A percentile compares a stretch with the other conserved stretches of the same genome.
phyloP scores from a whole-genome alignment of 2,113 vertebrate species.

The Rhinichthys klamathensis region DNA sequence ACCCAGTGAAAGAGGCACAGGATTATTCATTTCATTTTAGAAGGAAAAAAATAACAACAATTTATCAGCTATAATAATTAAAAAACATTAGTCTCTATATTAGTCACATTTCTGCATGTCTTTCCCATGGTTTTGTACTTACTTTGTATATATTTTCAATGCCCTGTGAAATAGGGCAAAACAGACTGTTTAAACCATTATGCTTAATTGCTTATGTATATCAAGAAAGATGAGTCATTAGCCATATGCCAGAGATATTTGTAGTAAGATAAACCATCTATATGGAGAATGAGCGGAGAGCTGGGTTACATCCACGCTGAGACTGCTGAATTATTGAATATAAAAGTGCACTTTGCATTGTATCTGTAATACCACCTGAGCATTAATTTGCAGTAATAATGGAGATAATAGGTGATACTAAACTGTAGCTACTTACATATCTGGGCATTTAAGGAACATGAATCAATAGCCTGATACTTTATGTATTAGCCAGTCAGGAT shows the following conservation, averaged over 20 bases:
- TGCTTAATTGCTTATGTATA: conserved; percentile 35
- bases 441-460: background rate
- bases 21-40: background rate
- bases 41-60: background rate
- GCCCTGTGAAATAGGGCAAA: background rate
- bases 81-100: background rate
- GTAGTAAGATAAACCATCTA: background rate
- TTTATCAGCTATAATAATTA: background rate
- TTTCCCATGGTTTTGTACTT: background rate
- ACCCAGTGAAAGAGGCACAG: conserved; percentile 45
- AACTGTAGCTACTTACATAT: background rate
- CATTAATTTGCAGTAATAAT: background rate
- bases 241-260: conserved; percentile 25
- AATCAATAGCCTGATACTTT: background rate
- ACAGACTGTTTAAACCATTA: conserved; percentile 13
- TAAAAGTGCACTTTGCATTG: background rate
- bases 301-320: background rate
- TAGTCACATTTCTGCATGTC: background rate
- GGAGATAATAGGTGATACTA: too few relatives aligned
- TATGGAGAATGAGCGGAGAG: background rate
- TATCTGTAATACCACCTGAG: background rate
- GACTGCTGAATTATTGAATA: background rate
- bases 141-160: background rate
- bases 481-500: background rate
- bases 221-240: conserved; percentile 25